Evolutionary conservation across 2,113 vertebrate species (phyloP), one percentile per base, ranked within the genome.

Genomic region (Gila orcuttii): DNA sequence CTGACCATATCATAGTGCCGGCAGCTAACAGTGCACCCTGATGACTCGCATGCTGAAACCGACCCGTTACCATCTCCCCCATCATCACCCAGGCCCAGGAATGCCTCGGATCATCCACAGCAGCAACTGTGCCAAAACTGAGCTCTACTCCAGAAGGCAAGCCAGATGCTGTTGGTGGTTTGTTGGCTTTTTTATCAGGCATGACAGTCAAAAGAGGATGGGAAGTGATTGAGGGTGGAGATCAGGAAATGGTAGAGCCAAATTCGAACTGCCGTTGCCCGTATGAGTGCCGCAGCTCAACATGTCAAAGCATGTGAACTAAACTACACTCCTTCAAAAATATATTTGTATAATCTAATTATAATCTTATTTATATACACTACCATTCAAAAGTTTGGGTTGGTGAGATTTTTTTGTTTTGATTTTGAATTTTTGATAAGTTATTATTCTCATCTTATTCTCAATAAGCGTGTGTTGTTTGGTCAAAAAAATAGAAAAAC

Each of bases 1-100:
- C 66, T 64, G 86, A 77, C 23, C 1, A 21, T 85, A 87, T 88
- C 89, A 68, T 50, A 45, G 45, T 55, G 45, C 66, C 31, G 64
- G 11, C n/a, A 45, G 86, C 60, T 36, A 77, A 79, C 62, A 76
- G 21, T 31, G n/a, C 77, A 83, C 50, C 75, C 81, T 17, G 80
- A 79, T 86, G 78, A 12, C 55, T 89, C 42, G 75, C 68, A 75
- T 47, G 39, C 71, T 74, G 45, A 80, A 59, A 59, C 47, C 23
- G 45, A 55, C 10, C 23, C 50, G 13, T 45, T 62, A 42, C 23
- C 78, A 77, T 79, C 62, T 55, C n/a, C 55, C 55, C 55, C 62
- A 28, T 60, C 76, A 39, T 12, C 66, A 60, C 74, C 64, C 50
- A 59, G 36, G 33, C 28, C 25, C 73, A 86, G 69, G 23, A 75